Base-by-base conservation (phyloP, 2,113 vertebrate species). In the Protomyctophum bolini region DNA sequence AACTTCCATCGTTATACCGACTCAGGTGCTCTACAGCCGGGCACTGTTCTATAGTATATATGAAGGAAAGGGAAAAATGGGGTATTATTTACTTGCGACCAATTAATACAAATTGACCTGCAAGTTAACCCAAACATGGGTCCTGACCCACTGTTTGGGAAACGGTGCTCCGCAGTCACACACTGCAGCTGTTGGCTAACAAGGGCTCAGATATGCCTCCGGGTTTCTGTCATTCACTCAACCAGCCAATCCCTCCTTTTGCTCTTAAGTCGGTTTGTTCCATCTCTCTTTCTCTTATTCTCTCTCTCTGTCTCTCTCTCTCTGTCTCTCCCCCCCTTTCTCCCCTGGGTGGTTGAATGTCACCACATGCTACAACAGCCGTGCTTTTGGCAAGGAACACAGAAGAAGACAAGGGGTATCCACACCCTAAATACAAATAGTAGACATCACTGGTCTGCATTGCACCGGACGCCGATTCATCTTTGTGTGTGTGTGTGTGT, bases 181-280 rank as follows among this genome's bases (percentile, higher is more conserved):
- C 75, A 62, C 60, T 41, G 85, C 92, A 91, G 90, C 91, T 91
- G 90, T 88, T 82, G 72, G 77, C 72, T 89, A 90, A 89, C 87
- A 68, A 84, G 87, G 82, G 82, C 83, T 86, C 79, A 83, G 78
- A 83, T 88, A 80, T 65, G 79, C 66, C n/a, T 84, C 77, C 79
- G 87, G 90, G 72, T 80, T 58, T 83, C 80, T 68, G 73, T 81
- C 85, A 63, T 48, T 52, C 8, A 68, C 75, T 78, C 78, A 14
- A 72, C 57, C 70, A 4, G 58, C 7, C 58, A 4, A 56, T n/a
- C 77, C 60, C 55, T 51, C 1, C 10, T 63, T 66, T 15, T 63
- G 48, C 28, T 65, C 33, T 41, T 41, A 41, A 41, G 33, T 72
- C 58, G 0, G 14, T 28, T 60, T 33, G 48, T 58, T 55, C 45